phyloP scores from a whole-genome alignment of 2,113 vertebrate species.

The Saguinus imperator region DNA sequence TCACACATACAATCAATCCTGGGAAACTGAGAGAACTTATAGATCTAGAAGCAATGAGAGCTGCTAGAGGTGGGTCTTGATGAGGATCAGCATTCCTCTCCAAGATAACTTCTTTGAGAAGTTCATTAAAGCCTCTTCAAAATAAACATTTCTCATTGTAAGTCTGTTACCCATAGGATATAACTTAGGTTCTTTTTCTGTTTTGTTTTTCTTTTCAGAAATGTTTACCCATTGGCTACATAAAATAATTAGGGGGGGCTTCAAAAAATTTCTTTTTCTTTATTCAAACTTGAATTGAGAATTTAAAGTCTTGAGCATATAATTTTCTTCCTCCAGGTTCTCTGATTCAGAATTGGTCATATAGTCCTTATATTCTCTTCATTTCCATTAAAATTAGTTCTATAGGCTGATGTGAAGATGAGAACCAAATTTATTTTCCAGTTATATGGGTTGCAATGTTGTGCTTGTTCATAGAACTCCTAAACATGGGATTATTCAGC shows the following conservation, averaged over 20 bases:
- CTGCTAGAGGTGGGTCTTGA: not conserved
- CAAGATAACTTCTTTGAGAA: not conserved
- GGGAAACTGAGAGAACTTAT: not conserved
- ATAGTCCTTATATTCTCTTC: not conserved
- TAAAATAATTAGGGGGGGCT: not conserved
- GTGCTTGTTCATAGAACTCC: not conserved
- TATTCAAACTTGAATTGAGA: not conserved
- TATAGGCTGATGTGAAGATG: not conserved
- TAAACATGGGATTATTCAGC: not conserved
- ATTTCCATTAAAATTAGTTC: not conserved
- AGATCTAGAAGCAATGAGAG: not conserved
- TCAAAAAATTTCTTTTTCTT: not conserved
- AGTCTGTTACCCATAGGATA: not conserved
- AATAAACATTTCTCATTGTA: not conserved
- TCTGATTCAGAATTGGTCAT: not conserved
- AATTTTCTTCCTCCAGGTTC: not conserved
- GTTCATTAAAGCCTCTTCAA: not conserved
- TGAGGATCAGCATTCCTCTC: not conserved
- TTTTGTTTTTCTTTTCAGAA: not conserved
- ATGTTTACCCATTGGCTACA: not conserved
- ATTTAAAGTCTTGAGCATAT: not conserved
- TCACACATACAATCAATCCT: not conserved
- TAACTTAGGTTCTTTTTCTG: not conserved
- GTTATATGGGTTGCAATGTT: not conserved
- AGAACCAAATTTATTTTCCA: not conserved